phyloP scores from a whole-genome alignment of 2,797 vertebrate species.

The Discoglossus pictus region DNA sequence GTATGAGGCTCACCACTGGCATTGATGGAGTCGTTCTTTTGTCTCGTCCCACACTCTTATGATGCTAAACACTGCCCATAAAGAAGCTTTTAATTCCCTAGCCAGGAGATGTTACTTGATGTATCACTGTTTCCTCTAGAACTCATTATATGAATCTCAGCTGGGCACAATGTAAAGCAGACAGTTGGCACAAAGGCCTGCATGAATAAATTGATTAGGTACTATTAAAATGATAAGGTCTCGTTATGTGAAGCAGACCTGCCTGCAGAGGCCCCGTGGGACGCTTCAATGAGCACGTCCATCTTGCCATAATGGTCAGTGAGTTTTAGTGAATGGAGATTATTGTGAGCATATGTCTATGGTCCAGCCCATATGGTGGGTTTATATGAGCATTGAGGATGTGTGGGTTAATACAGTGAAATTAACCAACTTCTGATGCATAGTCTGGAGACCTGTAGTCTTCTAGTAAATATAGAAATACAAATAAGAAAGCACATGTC shows the following conservation, averaged over 20 bases:
- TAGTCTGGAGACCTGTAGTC: too few species aligned
- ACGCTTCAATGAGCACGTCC: not conserved
- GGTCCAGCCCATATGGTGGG: constrained; percentile 13
- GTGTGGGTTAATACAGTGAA: not conserved
- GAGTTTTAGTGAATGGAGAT: not conserved
- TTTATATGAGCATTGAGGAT: not conserved
- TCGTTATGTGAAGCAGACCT: not conserved
- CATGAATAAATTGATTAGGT: constrained; percentile 34
- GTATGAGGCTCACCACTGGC: too few species aligned
- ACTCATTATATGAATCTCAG: constrained; percentile 17
- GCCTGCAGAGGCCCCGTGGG: constrained; percentile 1
- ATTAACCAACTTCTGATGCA: not conserved
- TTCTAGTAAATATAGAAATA: too few species aligned
- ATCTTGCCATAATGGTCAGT: not conserved
- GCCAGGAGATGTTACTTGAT: not conserved
- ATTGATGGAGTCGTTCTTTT: constrained; percentile 2
- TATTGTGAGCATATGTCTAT: constrained; percentile 26
- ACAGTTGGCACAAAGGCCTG: constrained; percentile 22
- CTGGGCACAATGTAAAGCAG: constrained; percentile 16
- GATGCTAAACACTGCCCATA: not conserved
- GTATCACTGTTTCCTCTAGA: constrained; percentile 6
- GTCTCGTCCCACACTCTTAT: not conserved
- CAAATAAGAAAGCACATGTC: too few species aligned
- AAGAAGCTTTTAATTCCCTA: constrained; percentile 11
- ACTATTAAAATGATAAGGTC: constrained; percentile 25